These are phyloP conservation scores for Cryptophagus acutangulus DNA, from an alignment of 2,888 invertebrate genomes.

Conservation along the genomic window DNA sequence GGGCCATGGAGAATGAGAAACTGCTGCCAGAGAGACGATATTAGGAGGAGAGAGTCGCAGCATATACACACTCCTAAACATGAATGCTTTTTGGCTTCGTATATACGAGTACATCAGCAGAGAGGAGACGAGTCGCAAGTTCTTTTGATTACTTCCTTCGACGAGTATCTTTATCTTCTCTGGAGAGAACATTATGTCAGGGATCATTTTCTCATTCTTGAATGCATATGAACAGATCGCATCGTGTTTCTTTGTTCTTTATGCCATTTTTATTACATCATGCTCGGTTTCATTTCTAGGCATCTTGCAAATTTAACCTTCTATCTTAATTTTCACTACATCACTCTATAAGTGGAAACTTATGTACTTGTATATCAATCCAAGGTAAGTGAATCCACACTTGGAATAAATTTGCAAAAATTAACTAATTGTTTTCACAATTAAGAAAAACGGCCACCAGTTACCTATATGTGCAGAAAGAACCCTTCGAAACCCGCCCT, in stretches of 20 bases:
- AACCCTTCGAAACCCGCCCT: no score
- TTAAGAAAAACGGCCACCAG: no score
- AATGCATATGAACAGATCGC: slow-evolving; percentile 18
- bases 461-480: no score
- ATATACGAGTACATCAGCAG: neutral
- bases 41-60: neutral
- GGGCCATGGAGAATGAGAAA: slow-evolving; percentile 34
- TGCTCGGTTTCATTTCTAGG: slow-evolving; percentile 8
- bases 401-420: no score
- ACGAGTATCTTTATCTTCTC: slow-evolving; percentile 27
- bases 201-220: slow-evolving; percentile 20
- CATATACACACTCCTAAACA: slow-evolving; percentile 4
- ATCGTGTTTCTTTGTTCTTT: slow-evolving; percentile 13
- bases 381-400: no score
- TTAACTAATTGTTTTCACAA: no score
- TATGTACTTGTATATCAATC: no score
- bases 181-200: slow-evolving; percentile 19
- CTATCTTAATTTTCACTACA: no score
- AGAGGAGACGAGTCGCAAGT: slow-evolving; percentile 9
- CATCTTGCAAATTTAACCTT: no score
- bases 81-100: slow-evolving; percentile 1
- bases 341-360: no score
- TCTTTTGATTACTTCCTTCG: slow-evolving; percentile 29
- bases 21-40: slow-evolving; percentile 25
- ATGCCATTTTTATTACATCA: slow-evolving; percentile 8